Evolutionary conservation across 2,888 invertebrate species (phyloP), one percentile per base, ranked within the genome.

Genomic region (Acanthopleura granulata): DNA sequence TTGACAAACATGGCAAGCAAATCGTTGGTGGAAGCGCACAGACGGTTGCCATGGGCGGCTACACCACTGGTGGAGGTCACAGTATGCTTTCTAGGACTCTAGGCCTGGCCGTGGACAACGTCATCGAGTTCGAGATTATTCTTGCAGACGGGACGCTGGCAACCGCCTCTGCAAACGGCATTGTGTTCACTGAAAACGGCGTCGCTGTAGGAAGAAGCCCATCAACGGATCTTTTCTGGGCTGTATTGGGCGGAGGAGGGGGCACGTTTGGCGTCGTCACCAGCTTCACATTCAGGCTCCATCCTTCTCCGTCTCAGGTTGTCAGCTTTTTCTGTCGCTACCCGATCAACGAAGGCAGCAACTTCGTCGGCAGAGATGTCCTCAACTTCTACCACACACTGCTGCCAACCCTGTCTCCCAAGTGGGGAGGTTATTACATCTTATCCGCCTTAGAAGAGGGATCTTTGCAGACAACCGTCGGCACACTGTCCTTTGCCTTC

Each of bases 41-140:
- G 27, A 83, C 82, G 15, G 85, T 87, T 15, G 78, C 81, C 18
- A 74, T 82, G 30, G 85, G 85, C 11, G 87, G 87, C 9, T 87
- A 81, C 75, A 83, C 83, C 0, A 77, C 80, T 18, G 86, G 87
- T n/a, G 86, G 86, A 9, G 87, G 86, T 6, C 84, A 85, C 76
- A 79, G 83, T 71, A 82, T 82, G 22, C 78, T 85, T n/a, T 62
- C 78, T 16, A 66, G 80, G 16, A 73, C 69, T 40, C 72, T 79
- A n/a, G 83, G 83, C 9, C 72, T 82, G 50, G 79, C 79, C 22
- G 79, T 78, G 22, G 83, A 83, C 74, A 78, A 79, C 27, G 73
- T 83, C 6, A 69, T 83, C 29, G 79, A 79, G 74, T 77, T 78
- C 6, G 74, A 74, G 12, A 72, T 83, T n/a, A 76, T 83, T 9